Base-by-base conservation (phyloP, 2,797 vertebrate genomes). In the Sphaeramia orbicularis region DNA sequence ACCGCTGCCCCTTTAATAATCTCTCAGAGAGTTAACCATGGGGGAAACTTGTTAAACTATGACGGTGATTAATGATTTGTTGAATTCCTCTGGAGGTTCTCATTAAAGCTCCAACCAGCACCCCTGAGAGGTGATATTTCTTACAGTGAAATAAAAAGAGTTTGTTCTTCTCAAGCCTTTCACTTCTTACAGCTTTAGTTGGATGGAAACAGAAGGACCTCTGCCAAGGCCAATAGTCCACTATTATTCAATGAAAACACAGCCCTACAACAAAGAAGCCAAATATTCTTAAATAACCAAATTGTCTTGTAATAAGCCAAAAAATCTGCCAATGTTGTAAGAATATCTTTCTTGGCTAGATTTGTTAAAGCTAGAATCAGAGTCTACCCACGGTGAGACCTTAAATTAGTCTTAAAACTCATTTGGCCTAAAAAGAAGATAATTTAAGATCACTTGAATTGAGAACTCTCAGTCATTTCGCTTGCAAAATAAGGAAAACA, bases 391-490 rank as follows among this genome's bases (percentile, higher is more conserved):
- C 8, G 5, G 30, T 7, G 32, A 32, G 30, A 32, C 30, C 2
- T 2, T 32, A 32, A 24, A 32, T 32, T 2, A 41, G 32, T 48
- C 42, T 32, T 11, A 71, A 59, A 51, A 56, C 37, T 97, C 90
- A 99, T 99, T 85, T 24, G 4, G 21, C 98, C 98, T 51, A 96
- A 24, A 24, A 24, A 24, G 21, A 24, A 24, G 21, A 24, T 24
- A 24, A 24, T 24, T 24, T 24, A 24, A 24, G 21, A 24, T 24
- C 21, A 24, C 4, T 24, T 24, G 21, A 24, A 4, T 24, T 24
- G 4, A 24, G 4, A 24, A 24, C 21, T 24, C 21, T 24, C n/a
- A n/a, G 21, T 24, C 21, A 24, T 24, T 24, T n/a, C n/a, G n/a
- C n/a, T n/a, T n/a, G n/a, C n/a, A n/a, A n/a, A n/a, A n/a, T n/a